phyloP scores from a whole-genome alignment of 1,140 invertebrate genomes.

The Brachystomella parvula region DNA sequence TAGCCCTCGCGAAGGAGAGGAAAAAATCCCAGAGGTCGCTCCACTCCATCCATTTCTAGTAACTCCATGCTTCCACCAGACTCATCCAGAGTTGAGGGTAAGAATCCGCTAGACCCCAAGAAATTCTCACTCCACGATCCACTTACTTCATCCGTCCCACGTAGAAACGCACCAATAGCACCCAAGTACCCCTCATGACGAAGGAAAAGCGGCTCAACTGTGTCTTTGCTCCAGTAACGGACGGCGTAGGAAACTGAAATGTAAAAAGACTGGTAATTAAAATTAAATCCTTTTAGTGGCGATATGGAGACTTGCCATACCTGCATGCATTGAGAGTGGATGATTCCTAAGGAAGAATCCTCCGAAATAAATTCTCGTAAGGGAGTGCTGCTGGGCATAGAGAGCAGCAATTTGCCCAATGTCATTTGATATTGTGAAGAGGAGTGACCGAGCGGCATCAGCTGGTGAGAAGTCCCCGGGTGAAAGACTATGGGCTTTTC shows the following conservation, averaged over 20 bases:
- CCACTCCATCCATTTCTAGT: constrained; percentile 60
- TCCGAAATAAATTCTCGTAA: constrained; percentile 64
- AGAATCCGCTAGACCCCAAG: constrained; percentile 46
- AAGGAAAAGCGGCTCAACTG: constrained; percentile 62
- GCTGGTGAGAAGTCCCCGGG: constrained; percentile 48
- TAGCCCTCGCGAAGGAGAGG: constrained; percentile 60
- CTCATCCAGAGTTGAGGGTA: no score
- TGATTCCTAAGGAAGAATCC: constrained; percentile 69
- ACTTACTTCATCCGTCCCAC: constrained; percentile 58
- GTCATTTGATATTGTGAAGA: constrained; percentile 67
- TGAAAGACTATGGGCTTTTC: constrained; percentile 50
- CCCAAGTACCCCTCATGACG: constrained; percentile 70
- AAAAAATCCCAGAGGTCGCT: constrained; percentile 54
- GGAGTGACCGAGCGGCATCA: constrained; percentile 61
- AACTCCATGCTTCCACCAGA: constrained; percentile 48
- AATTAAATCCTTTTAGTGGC: background rate
- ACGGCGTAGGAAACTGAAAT: constrained; percentile 50
- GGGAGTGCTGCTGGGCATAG: constrained; percentile 58
- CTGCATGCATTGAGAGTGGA: constrained; percentile 66
- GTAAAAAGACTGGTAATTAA: background rate
- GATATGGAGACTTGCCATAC: constrained; percentile 44
- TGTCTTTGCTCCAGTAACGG: constrained; percentile 66
- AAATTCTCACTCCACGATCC: constrained; percentile 69
- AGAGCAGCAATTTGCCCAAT: constrained; percentile 67
- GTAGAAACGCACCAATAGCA: constrained; percentile 68